phyloP scores from a whole-genome alignment of 2,797 vertebrate genomes.

The Glossophaga mutica region DNA sequence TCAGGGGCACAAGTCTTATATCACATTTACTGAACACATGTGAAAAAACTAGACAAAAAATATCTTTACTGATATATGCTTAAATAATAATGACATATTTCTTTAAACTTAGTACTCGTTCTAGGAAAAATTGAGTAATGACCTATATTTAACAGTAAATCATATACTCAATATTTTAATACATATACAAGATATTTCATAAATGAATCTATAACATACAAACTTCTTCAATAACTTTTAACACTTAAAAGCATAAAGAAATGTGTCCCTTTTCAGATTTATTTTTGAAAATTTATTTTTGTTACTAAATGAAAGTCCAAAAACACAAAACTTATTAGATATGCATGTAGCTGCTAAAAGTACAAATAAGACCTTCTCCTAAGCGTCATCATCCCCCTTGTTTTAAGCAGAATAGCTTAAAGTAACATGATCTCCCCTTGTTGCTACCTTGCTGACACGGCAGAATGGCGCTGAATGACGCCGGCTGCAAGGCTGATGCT shows the following conservation, averaged over 20 bases:
- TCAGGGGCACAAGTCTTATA: neutral
- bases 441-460: neutral
- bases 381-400: neutral
- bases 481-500: rapidly evolving
- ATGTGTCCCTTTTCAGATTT: neutral
- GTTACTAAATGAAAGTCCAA: neutral
- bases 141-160: neutral
- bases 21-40: neutral
- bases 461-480: neutral
- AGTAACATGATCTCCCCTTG: neutral
- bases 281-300: neutral
- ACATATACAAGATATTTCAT: neutral
- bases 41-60: neutral
- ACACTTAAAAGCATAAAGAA: neutral
- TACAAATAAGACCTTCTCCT: neutral
- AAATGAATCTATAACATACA: neutral
- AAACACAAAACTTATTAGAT: neutral
- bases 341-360: neutral
- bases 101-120: neutral
- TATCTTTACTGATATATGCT: neutral
- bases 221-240: neutral
- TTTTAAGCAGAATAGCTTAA: neutral
- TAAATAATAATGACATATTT: neutral
- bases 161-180: neutral
- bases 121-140: neutral